A percentile compares a stretch with the other conserved stretches of the same genome.
phyloP scores from a whole-genome alignment of 2,888 invertebrate genomes.

The Temnothorax ravouxi region DNA sequence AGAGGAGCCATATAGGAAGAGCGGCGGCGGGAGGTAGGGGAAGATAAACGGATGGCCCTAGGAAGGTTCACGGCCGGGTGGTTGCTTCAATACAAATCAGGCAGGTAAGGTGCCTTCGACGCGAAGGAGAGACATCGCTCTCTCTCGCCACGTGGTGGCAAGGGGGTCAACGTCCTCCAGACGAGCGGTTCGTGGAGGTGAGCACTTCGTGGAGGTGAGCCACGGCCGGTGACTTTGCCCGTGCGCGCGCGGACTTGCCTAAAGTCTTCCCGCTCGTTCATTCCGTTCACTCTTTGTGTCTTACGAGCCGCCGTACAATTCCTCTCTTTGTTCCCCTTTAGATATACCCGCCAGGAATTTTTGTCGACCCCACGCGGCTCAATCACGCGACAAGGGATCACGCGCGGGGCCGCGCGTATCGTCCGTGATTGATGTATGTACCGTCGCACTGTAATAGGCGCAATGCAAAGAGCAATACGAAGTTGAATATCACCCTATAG shows the following conservation, averaged over 20 bases:
- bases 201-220: conserved; percentile 61
- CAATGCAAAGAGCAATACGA: conserved; percentile 31
- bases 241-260: conserved; percentile 56
- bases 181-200: conserved; percentile 75
- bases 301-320: conserved; percentile 27
- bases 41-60: conserved; percentile 65
- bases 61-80: conserved; percentile 77
- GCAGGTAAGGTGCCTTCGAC: conserved; percentile 81
- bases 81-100: conserved; percentile 79
- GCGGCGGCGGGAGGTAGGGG: conserved; percentile 26
- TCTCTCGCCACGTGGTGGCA: conserved; percentile 80
- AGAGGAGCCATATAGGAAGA: background rate
- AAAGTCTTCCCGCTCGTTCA: conserved; percentile 63
- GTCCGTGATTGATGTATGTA: conserved; percentile 49
- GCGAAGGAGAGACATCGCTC: conserved; percentile 79
- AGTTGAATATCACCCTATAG: conserved; percentile 22
- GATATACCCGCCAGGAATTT: conserved; percentile 26
- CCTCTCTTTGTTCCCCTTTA: conserved; percentile 24
- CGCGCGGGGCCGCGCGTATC: conserved; percentile 11
- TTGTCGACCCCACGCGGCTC: conserved; percentile 37
- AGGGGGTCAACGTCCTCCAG: conserved; percentile 80
- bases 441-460: conserved; percentile 35
- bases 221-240: conserved; percentile 55
- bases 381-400: conserved; percentile 48
- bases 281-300: conserved; percentile 39